A percentile compares a stretch with the other conserved stretches of the same genome.
Evolutionary conservation across 2,797 vertebrate species (phyloP).

Genomic region (Liparis tanakae): DNA sequence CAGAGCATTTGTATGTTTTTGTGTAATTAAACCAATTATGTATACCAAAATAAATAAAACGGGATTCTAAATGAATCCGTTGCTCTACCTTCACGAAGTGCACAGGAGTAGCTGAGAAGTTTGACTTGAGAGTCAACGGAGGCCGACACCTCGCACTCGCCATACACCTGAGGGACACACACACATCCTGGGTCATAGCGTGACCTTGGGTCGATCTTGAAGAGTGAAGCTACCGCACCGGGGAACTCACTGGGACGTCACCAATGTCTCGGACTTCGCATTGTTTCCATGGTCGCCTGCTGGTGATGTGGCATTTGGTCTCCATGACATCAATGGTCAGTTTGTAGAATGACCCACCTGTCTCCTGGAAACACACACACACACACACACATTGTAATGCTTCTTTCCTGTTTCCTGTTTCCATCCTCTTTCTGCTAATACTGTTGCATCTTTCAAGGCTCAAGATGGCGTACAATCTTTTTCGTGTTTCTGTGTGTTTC

Average conservation of each 20-base stretch:
- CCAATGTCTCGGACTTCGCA: constrained; percentile 61
- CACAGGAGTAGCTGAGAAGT: constrained; percentile 74
- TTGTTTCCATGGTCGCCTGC: constrained; percentile 76
- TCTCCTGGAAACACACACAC: constrained; percentile 45
- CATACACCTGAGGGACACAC: constrained; percentile 69
- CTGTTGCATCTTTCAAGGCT: not conserved
- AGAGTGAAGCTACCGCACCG: not conserved
- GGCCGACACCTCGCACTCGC: constrained; percentile 71
- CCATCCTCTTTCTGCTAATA: too few relatives aligned
- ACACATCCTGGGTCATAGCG: too few relatives aligned
- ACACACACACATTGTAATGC: not conserved
- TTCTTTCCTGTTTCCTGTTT: too few relatives aligned
- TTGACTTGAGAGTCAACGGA: constrained; percentile 42
- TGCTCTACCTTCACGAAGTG: constrained; percentile 66
- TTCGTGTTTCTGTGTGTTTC: not conserved
- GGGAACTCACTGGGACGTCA: constrained; percentile 66
- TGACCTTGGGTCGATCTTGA: not conserved
- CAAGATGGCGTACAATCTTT: not conserved
- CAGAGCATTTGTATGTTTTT: not conserved
- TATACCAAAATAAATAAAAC: not conserved
- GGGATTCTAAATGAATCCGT: not conserved
- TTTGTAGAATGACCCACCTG: constrained; percentile 51
- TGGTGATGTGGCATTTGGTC: constrained; percentile 75
- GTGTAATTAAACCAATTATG: not conserved
- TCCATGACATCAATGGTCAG: constrained; percentile 79